phyloP scores from a whole-genome alignment of 23 tunicate species.

The Diplosoma virens region DNA sequence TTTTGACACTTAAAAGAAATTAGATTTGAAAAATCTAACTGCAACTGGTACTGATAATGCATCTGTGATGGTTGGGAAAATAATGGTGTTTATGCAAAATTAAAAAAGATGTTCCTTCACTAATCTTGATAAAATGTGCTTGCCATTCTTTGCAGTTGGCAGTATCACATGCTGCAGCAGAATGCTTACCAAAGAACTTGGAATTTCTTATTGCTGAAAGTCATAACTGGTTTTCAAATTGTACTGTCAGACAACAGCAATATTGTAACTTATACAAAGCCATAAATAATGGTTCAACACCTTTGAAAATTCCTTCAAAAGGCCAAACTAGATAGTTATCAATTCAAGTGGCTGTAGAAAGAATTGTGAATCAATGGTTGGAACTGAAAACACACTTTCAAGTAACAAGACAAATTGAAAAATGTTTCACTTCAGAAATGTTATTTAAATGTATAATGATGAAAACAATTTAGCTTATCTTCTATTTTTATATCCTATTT shows the following conservation, averaged over 20 bases:
- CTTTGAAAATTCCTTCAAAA: constrained; percentile 15
- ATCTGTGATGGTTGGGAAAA: constrained; percentile 25
- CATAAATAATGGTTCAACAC: constrained; percentile 21
- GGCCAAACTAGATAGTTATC: constrained; percentile 29
- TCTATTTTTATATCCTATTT: constrained; percentile 33
- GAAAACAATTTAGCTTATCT: constrained; percentile 26
- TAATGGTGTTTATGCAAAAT: background rate
- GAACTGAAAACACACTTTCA: constrained; percentile 49
- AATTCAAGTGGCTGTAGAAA: background rate
- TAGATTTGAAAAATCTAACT: background rate
- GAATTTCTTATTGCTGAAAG: constrained; percentile 41
- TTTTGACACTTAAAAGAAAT: background rate
- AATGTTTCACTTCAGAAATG: constrained; percentile 41
- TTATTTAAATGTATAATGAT: constrained; percentile 32
- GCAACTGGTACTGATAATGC: constrained; percentile 11
- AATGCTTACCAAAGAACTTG: constrained; percentile 26
- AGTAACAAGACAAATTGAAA: constrained; percentile 10
- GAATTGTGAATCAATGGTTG: constrained; percentile 25
- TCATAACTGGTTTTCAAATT: constrained; percentile 37
- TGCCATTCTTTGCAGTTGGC: constrained; percentile 46
- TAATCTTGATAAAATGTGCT: constrained; percentile 36
- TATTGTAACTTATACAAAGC: constrained; percentile 22
- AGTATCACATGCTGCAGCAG: background rate
- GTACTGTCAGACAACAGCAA: constrained; percentile 8
- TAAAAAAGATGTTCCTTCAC: constrained; percentile 12